A percentile compares a stretch with the other conserved stretches of the same genome.
These are phyloP conservation scores for Tetranychus truncatus DNA, from an alignment of 2,888 invertebrate genomes.

Conservation along the genomic window DNA sequence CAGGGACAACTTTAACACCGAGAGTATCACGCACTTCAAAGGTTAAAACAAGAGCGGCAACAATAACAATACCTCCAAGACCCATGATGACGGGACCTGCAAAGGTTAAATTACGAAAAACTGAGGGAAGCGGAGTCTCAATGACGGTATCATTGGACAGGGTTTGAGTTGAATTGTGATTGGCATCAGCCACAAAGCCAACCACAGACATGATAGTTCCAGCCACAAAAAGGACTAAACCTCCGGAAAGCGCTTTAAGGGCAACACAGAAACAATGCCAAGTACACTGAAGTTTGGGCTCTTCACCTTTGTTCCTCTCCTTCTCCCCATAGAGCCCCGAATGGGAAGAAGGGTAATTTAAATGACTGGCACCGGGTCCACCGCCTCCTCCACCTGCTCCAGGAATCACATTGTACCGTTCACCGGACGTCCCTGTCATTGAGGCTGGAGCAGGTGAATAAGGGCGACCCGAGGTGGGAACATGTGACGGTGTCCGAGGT, in stretches of 20 bases:
- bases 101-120: slow-evolving; percentile 31
- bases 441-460: slow-evolving; percentile 18
- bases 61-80: slow-evolving; percentile 37
- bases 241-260: slow-evolving; percentile 71
- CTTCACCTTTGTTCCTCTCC: slow-evolving; percentile 21
- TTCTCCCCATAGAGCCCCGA: slow-evolving; percentile 23
- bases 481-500: slow-evolving; percentile 25
- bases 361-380: slow-evolving; percentile 10
- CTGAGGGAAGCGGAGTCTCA: slow-evolving; percentile 16
- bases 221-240: slow-evolving; percentile 52
- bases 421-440: slow-evolving; percentile 5
- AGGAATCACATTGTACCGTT: slow-evolving; percentile 13
- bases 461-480: slow-evolving; percentile 20
- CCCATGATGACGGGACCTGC: slow-evolving; percentile 39
- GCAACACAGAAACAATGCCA: slow-evolving; percentile 81
- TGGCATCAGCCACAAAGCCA: slow-evolving; percentile 38
- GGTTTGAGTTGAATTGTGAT: neutral
- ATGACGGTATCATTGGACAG: slow-evolving; percentile 29
- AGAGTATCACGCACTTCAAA: slow-evolving; percentile 37
- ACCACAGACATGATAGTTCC: slow-evolving; percentile 84
- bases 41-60: slow-evolving; percentile 38
- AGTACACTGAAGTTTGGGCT: slow-evolving; percentile 35
- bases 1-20: slow-evolving; percentile 32
- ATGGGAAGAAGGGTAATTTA: slow-evolving; percentile 20
- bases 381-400: neutral